These are phyloP conservation scores for Brachyalestes nurse DNA, from an alignment of 2,797 vertebrate species.

Conservation along the genomic window DNA sequence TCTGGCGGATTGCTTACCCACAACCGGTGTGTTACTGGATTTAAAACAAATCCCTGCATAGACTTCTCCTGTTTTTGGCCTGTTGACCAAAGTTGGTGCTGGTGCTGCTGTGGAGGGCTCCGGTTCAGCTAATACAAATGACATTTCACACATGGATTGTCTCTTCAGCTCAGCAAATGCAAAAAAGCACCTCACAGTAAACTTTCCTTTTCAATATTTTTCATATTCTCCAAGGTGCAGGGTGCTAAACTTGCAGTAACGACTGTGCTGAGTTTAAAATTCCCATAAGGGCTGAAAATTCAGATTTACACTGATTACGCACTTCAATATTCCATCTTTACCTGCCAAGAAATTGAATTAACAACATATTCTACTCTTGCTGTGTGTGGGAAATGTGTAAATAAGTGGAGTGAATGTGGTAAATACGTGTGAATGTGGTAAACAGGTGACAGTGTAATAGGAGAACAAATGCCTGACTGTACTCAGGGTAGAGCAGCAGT, in stretches of 20 bases:
- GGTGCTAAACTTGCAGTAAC: not conserved
- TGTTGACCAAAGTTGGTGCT: conserved; percentile 14
- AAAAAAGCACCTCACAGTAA: not conserved
- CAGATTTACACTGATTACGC: not conserved
- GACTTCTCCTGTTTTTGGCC: conserved; percentile 3
- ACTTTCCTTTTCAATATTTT: not conserved
- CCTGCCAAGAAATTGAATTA: not conserved
- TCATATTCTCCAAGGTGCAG: not conserved
- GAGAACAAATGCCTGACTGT: conserved; percentile 13
- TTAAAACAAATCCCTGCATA: conserved; percentile 20
- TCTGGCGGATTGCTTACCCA: conserved; percentile 15
- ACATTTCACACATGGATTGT: conserved; percentile 25
- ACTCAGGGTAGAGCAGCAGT: not conserved
- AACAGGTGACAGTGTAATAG: not conserved
- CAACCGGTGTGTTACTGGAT: not conserved
- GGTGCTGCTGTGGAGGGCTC: conserved; percentile 8
- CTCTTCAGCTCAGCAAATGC: not conserved
- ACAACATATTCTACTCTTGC: not conserved
- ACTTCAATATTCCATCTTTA: not conserved
- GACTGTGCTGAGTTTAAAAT: not conserved
- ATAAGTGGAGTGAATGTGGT: not conserved
- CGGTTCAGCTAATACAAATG: conserved; percentile 17
- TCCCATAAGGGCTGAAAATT: not conserved
- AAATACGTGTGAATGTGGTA: conserved; percentile 18
- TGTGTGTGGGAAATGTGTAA: too few relatives aligned